These are phyloP conservation scores for Sorex araneus DNA, from an alignment of 2,113 vertebrate species.

Conservation along the genomic window DNA sequence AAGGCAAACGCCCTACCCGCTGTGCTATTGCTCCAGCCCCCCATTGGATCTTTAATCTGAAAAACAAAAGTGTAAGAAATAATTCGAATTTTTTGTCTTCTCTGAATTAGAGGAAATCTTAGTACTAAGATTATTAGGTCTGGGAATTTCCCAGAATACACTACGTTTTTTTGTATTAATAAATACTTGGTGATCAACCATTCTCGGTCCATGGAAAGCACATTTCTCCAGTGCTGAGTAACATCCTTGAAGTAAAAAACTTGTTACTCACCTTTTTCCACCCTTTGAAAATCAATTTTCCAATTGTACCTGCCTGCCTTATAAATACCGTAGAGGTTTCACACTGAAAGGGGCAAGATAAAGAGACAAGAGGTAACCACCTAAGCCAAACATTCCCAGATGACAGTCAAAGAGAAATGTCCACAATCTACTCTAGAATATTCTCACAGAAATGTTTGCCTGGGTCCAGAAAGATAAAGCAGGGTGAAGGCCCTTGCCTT, in stretches of 20 bases:
- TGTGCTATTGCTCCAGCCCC: no score
- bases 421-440: neutral
- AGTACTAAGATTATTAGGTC: neutral
- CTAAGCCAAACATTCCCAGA: neutral
- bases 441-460: no score
- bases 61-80: conserved; percentile 47
- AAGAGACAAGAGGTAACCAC: neutral
- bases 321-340: neutral
- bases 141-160: conserved; percentile 30
- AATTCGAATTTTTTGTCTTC: conserved; percentile 61
- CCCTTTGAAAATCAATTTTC: no score
- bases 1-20: no score
- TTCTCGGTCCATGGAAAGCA: neutral
- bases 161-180: conserved; percentile 31
- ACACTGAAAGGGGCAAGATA: neutral
- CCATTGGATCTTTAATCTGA: conserved; percentile 53
- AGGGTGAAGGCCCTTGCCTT: no score
- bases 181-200: conserved; percentile 46
- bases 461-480: no score
- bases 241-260: conserved; percentile 56
- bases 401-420: neutral
- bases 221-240: conserved; percentile 44
- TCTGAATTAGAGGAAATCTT: conserved; percentile 28
- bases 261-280: neutral
- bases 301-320: neutral